Conservation (phyloP, 1,140 invertebrate genomes). For the Papilio aristodemus region DNA sequence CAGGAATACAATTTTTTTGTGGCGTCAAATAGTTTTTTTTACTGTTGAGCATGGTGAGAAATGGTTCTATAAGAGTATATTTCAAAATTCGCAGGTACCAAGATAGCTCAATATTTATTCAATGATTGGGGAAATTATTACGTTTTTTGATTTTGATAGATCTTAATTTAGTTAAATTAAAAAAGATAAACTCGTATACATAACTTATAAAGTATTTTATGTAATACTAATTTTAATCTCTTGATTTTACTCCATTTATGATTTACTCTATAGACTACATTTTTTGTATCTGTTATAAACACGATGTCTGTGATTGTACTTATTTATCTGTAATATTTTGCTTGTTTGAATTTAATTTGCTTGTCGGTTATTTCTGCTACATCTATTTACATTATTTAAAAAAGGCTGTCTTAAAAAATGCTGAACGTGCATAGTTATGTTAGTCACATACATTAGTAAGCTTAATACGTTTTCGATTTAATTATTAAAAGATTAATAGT, state of each 20-base stretch:
- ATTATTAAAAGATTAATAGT: constrained; percentile 4
- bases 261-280: not conserved
- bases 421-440: constrained; percentile 33
- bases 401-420: constrained; percentile 36
- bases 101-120: too few relatives aligned
- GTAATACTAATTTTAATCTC: not conserved
- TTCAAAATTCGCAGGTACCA: too few relatives aligned
- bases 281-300: not conserved
- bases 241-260: too few relatives aligned
- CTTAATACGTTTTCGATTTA: not conserved
- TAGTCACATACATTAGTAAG: constrained; percentile 19
- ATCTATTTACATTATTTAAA: constrained; percentile 27
- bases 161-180: too few relatives aligned
- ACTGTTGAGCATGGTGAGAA: too few relatives aligned
- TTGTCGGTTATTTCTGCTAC: constrained; percentile 61
- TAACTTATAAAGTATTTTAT: not conserved
- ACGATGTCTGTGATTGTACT: not conserved
- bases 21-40: too few relatives aligned
- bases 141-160: too few relatives aligned
- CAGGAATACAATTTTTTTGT: too few relatives aligned
- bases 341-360: constrained; percentile 42
- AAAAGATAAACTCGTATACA: too few relatives aligned
- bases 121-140: too few relatives aligned
- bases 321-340: constrained; percentile 28
- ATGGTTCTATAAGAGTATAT: too few relatives aligned